Base-by-base conservation (phyloP, 2,113 vertebrate genomes). In the Muscicapa adusta region DNA sequence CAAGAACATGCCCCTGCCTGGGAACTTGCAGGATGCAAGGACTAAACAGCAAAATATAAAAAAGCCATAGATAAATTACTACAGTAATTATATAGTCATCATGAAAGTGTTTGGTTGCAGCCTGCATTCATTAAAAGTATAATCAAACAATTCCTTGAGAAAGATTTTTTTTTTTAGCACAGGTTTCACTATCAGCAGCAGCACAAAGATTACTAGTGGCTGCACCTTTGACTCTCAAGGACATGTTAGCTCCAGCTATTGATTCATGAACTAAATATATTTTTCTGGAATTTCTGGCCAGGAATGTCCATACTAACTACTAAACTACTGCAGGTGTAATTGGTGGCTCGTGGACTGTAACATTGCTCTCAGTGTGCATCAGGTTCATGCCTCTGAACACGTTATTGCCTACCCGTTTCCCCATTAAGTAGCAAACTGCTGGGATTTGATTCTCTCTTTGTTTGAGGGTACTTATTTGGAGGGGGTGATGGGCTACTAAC, bases 361-460 rank as follows among this genome's bases (percentile, higher is more conserved):
- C 33, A 48, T 5, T 4, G 4, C 50, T 73, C n/a, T 82, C 24
- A 3, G 0, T 8, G 40, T 33, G 45, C 50, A 77, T 18, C 58
- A 63, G 42, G 63, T 78, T 67, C 85, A 36, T 34, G 65, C 47
- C 53, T 74, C n/a, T 5, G 2, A 83, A 90, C 77, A 50, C 0
- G 0, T 28, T 66, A 77, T 22, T 70, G 83, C 63, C 53, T 81
- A 77, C 36, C 66, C 70, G 43, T 29, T 62, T 47, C 40, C 40
- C 33, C 38, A n/a, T 50, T 82, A 89, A 73, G 70, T 4, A 72
- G 77, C 60, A 50, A 71, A 85, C 90, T 80, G 85, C 88, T 58
- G 40, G 54, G 91, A 93, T 92, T 85, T 77, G 75, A 89, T 77
- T 87, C 74, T 66, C 29, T 53, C 81, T 95, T 94, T 95, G 88